Evolutionary conservation across 2,888 invertebrate genomes (phyloP).

Genomic region (Platycnemis pennipes): DNA sequence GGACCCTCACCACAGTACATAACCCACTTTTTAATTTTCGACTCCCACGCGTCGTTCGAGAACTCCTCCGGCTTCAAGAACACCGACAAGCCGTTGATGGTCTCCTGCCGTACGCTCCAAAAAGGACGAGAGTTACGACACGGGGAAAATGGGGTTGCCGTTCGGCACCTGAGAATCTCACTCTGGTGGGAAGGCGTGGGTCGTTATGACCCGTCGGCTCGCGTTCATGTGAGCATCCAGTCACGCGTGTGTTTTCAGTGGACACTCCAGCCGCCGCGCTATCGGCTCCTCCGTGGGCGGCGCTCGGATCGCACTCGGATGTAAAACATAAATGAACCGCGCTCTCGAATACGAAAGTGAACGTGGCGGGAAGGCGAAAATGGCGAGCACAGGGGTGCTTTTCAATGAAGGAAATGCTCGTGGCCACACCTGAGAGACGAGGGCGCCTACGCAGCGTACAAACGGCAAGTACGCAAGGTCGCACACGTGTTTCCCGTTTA

Average conservation of each 20-base stretch:
- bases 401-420: no score
- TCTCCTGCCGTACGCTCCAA: not conserved
- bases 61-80: not conserved
- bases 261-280: not conserved
- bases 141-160: not conserved
- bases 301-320: not conserved
- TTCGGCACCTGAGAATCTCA: not conserved
- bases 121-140: not conserved
- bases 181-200: not conserved
- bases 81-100: not conserved
- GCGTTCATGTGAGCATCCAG: no score
- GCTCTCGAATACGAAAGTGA: no score
- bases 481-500: not conserved
- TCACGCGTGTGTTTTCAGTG: not conserved
- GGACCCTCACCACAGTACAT: no score
- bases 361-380: no score
- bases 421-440: not conserved
- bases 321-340: no score
- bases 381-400: no score
- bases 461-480: not conserved
- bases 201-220: not conserved
- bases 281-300: not conserved
- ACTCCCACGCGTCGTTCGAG: not conserved
- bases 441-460: not conserved
- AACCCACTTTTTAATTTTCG: not conserved